These are phyloP conservation scores for Strongylocentrotus purpuratus DNA, from an alignment of 35 echinoderm and acorn worm species.

Conservation along the genomic window DNA sequence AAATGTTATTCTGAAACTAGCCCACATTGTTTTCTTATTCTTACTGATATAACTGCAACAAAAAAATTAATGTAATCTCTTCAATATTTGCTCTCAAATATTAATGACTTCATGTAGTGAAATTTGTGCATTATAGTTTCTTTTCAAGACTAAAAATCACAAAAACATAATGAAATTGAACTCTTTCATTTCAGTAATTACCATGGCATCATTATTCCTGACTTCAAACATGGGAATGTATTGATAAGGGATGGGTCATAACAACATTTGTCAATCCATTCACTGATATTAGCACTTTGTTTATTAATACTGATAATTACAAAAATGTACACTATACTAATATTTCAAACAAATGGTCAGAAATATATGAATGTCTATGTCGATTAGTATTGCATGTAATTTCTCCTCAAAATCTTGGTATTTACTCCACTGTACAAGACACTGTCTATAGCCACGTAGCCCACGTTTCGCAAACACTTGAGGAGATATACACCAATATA, in stretches of 20 bases:
- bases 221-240: not conserved
- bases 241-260: not conserved
- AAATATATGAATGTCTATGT: too few species aligned
- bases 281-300: not conserved
- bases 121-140: not conserved
- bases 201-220: not conserved
- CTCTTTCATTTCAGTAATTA: not conserved
- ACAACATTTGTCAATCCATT: not conserved
- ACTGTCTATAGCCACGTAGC: not conserved
- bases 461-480: not conserved
- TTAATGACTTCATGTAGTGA: too few species aligned
- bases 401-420: not conserved
- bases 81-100: too few species aligned
- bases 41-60: too few species aligned
- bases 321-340: not conserved
- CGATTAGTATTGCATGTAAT: not conserved
- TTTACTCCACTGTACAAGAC: not conserved
- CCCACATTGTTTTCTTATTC: too few species aligned
- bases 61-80: too few species aligned
- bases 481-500: conserved; percentile 1
- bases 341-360: not conserved
- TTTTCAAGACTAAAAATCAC: not conserved
- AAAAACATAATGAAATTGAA: too few species aligned
- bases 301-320: not conserved
- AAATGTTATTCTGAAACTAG: not conserved